Evolutionary conservation across 2,797 vertebrate species (phyloP).

Genomic region (Trichosurus vulpecula): DNA sequence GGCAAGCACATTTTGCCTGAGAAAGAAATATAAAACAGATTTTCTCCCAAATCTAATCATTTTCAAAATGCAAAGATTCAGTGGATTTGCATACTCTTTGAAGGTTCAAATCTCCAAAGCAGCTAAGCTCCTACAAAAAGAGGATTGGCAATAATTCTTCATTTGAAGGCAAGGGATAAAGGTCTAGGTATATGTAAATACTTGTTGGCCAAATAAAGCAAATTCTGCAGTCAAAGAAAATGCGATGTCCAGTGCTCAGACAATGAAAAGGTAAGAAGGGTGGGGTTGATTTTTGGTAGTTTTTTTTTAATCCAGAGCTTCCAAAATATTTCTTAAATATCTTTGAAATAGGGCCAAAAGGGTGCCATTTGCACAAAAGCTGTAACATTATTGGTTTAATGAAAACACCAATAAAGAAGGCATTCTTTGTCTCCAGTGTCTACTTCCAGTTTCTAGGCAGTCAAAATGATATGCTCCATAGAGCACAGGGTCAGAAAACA

Average conservation of each 20-base stretch:
- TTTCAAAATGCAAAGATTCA: constrained; percentile 23
- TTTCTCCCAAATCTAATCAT: neutral
- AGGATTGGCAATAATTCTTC: neutral
- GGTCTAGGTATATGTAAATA: neutral
- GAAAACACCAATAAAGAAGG: neutral
- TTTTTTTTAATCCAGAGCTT: neutral
- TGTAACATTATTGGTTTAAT: constrained; percentile 43
- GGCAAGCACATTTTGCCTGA: neutral
- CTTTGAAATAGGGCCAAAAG: neutral
- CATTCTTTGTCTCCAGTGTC: constrained; percentile 24
- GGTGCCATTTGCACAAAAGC: neutral
- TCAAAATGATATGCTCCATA: constrained; percentile 8
- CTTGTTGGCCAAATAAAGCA: neutral
- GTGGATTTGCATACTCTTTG: neutral
- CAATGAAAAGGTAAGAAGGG: neutral
- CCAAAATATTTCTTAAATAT: neutral
- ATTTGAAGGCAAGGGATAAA: neutral
- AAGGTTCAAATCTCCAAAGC: neutral
- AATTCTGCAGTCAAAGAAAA: neutral
- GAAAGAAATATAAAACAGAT: neutral
- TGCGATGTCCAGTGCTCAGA: neutral
- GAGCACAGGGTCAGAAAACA: neutral
- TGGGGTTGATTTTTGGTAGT: neutral
- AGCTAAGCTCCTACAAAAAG: neutral
- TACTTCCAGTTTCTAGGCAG: constrained; percentile 11